Evolutionary conservation across 2,113 vertebrate genomes (phyloP).

Genomic region (Phoenicopterus ruber): DNA sequence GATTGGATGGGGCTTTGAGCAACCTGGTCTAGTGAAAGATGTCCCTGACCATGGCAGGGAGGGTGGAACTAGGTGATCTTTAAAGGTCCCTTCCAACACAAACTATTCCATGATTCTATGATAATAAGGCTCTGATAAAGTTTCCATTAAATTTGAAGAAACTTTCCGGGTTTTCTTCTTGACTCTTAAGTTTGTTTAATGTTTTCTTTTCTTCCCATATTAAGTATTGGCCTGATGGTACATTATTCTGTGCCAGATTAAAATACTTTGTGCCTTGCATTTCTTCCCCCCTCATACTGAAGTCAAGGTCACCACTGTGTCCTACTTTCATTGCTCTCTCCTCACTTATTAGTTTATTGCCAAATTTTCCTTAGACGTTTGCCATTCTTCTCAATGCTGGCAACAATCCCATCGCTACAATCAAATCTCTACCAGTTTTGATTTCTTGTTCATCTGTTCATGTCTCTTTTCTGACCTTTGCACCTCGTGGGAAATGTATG

Average conservation of each 20-base stretch:
- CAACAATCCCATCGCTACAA: neutral
- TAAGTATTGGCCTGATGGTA: neutral
- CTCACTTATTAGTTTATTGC: neutral
- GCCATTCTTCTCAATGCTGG: neutral
- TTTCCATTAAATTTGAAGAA: neutral
- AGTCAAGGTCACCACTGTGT: neutral
- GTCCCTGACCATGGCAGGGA: neutral
- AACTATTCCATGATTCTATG: neutral
- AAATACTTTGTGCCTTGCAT: neutral
- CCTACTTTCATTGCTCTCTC: neutral
- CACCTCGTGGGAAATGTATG: neutral
- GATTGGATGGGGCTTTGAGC: neutral
- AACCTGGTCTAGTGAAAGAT: neutral
- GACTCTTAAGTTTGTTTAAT: neutral
- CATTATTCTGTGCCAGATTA: neutral
- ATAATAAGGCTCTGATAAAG: neutral
- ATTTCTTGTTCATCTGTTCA: constrained; percentile 15
- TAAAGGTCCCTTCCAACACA: neutral
- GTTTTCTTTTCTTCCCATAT: neutral
- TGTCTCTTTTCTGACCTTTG: constrained; percentile 22
- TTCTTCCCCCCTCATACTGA: neutral
- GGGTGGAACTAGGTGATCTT: neutral
- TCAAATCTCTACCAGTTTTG: neutral
- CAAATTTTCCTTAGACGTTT: constrained; percentile 15
- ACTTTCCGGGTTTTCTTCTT: neutral